These are phyloP conservation scores for Phoxinus phoxinus DNA, from an alignment of 2,113 vertebrate genomes.

Conservation along the genomic window DNA sequence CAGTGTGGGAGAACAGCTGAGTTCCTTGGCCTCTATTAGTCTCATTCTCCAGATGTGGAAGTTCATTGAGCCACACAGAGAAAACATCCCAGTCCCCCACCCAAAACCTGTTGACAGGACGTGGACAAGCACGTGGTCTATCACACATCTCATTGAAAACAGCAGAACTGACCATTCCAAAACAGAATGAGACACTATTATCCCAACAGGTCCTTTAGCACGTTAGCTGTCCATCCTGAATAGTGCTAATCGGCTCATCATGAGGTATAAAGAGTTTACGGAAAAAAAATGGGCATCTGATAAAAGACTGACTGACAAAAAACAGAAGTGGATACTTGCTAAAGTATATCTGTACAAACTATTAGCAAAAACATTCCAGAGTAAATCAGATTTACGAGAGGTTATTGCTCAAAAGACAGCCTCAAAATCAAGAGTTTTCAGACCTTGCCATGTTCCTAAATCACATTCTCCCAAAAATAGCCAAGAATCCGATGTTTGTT, in stretches of 20 bases:
- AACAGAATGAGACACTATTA: neutral
- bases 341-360: slow-evolving; percentile 63
- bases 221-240: neutral
- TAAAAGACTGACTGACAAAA: slow-evolving; percentile 18
- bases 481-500: neutral
- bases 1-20: slow-evolving; percentile 82
- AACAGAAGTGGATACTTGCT: neutral
- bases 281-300: neutral
- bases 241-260: neutral
- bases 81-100: slow-evolving; percentile 62
- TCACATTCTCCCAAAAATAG: slow-evolving; percentile 25
- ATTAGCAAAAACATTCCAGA: slow-evolving; percentile 57
- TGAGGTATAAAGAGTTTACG: neutral
- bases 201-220: neutral
- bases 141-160: neutral
- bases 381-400: slow-evolving; percentile 54
- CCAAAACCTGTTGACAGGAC: slow-evolving; percentile 26
- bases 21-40: slow-evolving; percentile 65
- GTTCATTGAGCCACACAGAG: slow-evolving; percentile 71
- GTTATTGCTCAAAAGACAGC: slow-evolving; percentile 58
- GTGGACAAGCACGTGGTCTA: neutral
- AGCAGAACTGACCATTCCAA: neutral
- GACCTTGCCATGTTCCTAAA: slow-evolving; percentile 53
- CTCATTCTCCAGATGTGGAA: slow-evolving; percentile 77
- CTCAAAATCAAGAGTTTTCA: slow-evolving; percentile 21